A percentile compares a stretch with the other conserved stretches of the same genome.
Conservation (phyloP, 2,797 vertebrate genomes). For the Eptatretus atami region DNA sequence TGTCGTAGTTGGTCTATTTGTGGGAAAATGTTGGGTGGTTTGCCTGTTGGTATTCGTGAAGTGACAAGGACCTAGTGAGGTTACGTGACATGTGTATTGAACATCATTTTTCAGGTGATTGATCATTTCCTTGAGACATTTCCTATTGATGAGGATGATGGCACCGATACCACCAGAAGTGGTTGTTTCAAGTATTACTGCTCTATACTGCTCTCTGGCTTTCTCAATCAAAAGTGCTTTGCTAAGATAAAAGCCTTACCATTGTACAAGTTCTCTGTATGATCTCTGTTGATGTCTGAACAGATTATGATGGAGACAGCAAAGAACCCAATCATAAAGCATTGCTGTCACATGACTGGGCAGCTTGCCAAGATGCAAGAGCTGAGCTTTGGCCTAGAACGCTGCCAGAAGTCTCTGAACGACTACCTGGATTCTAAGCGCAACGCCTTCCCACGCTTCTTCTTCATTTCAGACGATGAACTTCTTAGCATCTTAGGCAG, state of each 20-base stretch:
- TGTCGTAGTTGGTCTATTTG: too few species aligned
- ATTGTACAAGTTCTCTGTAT: not conserved
- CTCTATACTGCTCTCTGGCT: too few species aligned
- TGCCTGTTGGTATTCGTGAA: too few species aligned
- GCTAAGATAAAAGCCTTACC: not conserved
- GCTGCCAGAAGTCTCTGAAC: slow-evolving; percentile 73
- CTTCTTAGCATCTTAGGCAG: slow-evolving; percentile 77
- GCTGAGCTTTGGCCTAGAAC: slow-evolving; percentile 46
- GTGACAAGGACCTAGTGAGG: too few species aligned
- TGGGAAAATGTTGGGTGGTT: too few species aligned
- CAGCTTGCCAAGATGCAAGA: slow-evolving; percentile 32
- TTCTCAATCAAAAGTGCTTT: too few species aligned
- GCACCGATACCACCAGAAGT: too few species aligned
- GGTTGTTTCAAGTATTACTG: too few species aligned
- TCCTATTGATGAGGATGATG: too few species aligned
- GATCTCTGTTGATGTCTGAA: not conserved
- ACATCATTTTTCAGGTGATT: too few species aligned
- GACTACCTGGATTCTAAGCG: slow-evolving; percentile 74
- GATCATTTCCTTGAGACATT: too few species aligned
- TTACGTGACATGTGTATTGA: too few species aligned
- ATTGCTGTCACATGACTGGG: slow-evolving; percentile 34
- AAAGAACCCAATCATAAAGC: slow-evolving; percentile 36
- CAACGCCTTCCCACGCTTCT: slow-evolving; percentile 80
- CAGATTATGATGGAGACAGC: slow-evolving; percentile 57
- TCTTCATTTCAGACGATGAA: slow-evolving; percentile 90